Evolutionary conservation across 2,113 vertebrate genomes (phyloP), one percentile per base, ranked within the genome.

Genomic region (Oreochromis spilurus): DNA sequence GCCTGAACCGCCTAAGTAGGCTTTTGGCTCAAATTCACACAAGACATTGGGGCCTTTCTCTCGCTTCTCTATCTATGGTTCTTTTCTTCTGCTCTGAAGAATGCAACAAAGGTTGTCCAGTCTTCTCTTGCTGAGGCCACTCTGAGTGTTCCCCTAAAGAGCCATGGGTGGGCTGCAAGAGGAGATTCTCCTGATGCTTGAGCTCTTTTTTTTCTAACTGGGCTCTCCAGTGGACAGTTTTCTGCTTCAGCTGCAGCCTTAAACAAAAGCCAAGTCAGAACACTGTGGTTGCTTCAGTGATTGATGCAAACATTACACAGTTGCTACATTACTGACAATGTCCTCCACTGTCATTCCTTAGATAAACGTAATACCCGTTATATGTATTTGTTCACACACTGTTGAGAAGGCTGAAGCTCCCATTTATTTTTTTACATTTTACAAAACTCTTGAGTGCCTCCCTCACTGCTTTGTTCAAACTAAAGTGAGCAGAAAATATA

Each of bases 71-170:
- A 87, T 91, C 91, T 85, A 72, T 85, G 62, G 85, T 70, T 89
- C 89, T 88, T 90, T 93, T 94, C 91, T 93, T 93, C 84, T 81
- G 38, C 84, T 87, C 84, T 78, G 65, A 93, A 93, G 89, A 77
- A 83, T 53, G 13, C 40, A 82, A 95, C 94, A 96, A 96, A 95
- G 91, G 88, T 93, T 89, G 85, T 86, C 90, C 92, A 95, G 93
- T 91, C 88, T 84, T 94, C 92, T 94, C 87, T 91, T 85, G 87
- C 87, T 94, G 67, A 75, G 72, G 80, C 92, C 82, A 53, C 84
- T 87, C 72, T 84, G 52, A 93, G 87, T 85, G 86, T 72, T 94
- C 89, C 87, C 72, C 91, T 93, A 89, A 79, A 90, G 87, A 93
- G 86, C 79, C 57, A 85, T 62, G 93, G 92, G 92, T 93, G 92